Base-by-base conservation (phyloP, 2,888 invertebrate species). In the Chaetogeoica ovagalla region DNA sequence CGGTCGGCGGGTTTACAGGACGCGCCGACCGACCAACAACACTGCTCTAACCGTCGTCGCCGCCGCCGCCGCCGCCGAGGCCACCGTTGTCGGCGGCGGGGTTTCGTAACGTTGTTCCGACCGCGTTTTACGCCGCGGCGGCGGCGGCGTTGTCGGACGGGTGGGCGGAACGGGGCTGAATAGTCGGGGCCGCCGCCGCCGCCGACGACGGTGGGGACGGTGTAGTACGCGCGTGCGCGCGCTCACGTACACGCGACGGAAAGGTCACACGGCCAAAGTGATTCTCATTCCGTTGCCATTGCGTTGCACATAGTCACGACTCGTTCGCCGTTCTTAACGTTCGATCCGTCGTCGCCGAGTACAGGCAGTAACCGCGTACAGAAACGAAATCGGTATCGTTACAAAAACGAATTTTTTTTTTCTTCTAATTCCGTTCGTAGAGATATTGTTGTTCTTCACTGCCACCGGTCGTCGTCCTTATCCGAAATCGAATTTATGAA, bases 271-370 rank as follows among this genome's bases (percentile, higher is more conserved):
- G 57, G 79, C 71, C 79, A 65, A 65, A 79, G 79, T 79, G 79
- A 79, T 79, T 79, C 79, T 79, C 79, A 79, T 71, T 79, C 79
- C 63, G 71, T 71, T 65, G 30, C 30, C 30, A 30, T 30, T 4
- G 79, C 79, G 57, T 71, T 63, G 79, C 79, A 79, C 79, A 79
- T 79, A 79, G 79, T 79, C 79, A 79, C 79, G 79, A 79, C 70
- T 79, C 79, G 79, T 62, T 52, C 79, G 30, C 70, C 79, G 70
- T 71, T 79, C 79, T 63, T 63, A 79, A 70, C 79, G 71, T 79
- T 71, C 71, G 62, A 68, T 48, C 19, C 73, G 74, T 75, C 68
- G 62, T 43, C n/a, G 30, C 4, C 30, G 30, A n/a, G 59, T 30
- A 52, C 15, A 60, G 59, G 30, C 15, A 60, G 59, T 75, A 43